Base-by-base conservation (phyloP, 2,888 invertebrate genomes). In the Polymixis flavicincta region DNA sequence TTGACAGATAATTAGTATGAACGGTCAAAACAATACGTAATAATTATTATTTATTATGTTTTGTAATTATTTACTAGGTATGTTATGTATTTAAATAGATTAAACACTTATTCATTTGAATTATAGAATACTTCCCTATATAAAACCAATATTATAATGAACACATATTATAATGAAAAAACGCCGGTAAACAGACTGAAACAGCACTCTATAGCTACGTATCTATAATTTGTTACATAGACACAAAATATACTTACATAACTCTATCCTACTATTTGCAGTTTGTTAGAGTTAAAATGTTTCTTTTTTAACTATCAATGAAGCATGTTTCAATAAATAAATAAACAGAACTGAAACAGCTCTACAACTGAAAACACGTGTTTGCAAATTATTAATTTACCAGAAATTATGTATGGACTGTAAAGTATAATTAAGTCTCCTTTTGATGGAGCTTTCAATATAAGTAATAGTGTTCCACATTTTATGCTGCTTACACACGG, bases 351-450 rank as follows among this genome's bases (percentile, higher is more conserved):
- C 19, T 48, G 28, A 14, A 37, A 54, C 11, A 25, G 17, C n/a
- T 45, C 19, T 5, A 5, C 2, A 8, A 28, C 6, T 54, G 6
- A 42, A 61, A 59, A 48, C 13, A 5, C 2, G 22, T 54, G 22
- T 76, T 61, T n/a, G 54, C n/a, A 55, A 71, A 55, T 50, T 63
- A 50, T 37, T 45, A 45, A 13, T 6, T 13, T 61, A 22, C 5
- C 14, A 48, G 60, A 42, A 13, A 54, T 60, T 22, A 64, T 57
- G 25, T 68, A 60, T 71, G 22, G n/a, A 55, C 13, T n/a, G 22
- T 17, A 59, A n/a, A 37, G 52, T 28, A 55, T 64, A 70, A 76
- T 76, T 63, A 76, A 57, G 32, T 77, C 32, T 54, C 50, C 7
- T 28, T 50, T 78, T 66, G 14, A 66, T 48, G 11, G 25, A 28